Percentiles rank a stretch among this genome's conserved stretches.
Conservation (phyloP, 2,888 invertebrate genomes). For the Marronus borbonicus region DNA sequence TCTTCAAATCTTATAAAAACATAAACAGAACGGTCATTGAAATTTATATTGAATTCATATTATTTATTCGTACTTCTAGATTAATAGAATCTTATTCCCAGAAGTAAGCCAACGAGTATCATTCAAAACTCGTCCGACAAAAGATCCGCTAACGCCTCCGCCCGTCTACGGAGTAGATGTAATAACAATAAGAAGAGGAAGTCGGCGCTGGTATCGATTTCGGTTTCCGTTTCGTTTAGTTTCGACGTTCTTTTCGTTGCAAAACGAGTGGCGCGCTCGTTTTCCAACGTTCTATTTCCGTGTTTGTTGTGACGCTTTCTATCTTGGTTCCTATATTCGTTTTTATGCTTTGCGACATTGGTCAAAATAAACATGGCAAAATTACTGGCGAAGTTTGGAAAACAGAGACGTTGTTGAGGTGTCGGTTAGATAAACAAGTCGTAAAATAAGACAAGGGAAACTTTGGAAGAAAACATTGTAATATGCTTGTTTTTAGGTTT, state of each 20-base stretch:
- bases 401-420: neutral
- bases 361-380: neutral
- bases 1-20: too few relatives aligned
- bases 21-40: too few relatives aligned
- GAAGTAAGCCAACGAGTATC: neutral
- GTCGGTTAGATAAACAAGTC: slow-evolving; percentile 3
- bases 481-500: too few relatives aligned
- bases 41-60: neutral
- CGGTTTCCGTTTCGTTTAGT: slow-evolving; percentile 8
- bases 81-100: neutral
- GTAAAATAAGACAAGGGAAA: neutral
- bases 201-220: slow-evolving; percentile 1
- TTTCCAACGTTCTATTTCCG: neutral
- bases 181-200: neutral
- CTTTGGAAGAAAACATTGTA: neutral
- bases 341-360: neutral
- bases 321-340: neutral
- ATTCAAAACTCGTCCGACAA: neutral
- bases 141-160: neutral
- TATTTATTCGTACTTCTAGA: neutral
- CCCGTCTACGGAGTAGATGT: neutral
- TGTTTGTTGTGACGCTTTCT: slow-evolving; percentile 1
- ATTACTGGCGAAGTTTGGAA: neutral
- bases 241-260: neutral
- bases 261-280: neutral